Conservation (phyloP, 2,797 vertebrate species). For the Cottoperca gobio region DNA sequence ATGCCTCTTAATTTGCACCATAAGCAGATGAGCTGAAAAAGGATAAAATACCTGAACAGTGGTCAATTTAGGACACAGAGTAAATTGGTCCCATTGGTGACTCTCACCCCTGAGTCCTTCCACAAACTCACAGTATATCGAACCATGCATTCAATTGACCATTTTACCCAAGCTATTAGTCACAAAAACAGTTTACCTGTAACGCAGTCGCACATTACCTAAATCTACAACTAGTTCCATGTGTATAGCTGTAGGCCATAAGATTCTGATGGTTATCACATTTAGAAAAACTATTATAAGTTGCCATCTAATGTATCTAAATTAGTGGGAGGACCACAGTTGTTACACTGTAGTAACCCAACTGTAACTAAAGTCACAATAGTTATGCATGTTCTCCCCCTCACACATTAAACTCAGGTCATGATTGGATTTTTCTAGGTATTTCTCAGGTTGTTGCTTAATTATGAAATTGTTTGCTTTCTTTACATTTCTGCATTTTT, state of each 20-base stretch:
- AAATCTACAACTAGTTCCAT: no score
- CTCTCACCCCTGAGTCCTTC: not conserved
- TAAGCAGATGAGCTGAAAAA: conserved; percentile 61
- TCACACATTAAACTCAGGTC: not conserved
- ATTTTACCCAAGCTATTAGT: not conserved
- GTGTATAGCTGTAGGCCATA: not conserved
- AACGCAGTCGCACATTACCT: not conserved
- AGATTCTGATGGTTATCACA: not conserved
- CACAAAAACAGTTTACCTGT: not conserved
- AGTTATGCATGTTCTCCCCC: not conserved
- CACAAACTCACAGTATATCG: not conserved
- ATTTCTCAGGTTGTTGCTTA: not conserved
- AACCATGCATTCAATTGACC: not conserved
- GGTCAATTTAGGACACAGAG: conserved; percentile 21
- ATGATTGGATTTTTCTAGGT: not conserved
- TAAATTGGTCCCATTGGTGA: conserved; percentile 34
- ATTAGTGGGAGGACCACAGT: not conserved
- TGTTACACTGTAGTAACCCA: not conserved
- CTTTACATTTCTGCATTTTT: not conserved
- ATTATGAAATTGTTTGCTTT: not conserved
- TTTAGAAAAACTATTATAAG: not conserved
- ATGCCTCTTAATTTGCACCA: conserved; percentile 60
- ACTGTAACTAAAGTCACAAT: not conserved
- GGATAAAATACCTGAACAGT: conserved; percentile 37
- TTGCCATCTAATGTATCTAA: not conserved